phyloP scores from a whole-genome alignment of 2,113 vertebrate species.

The Atlantisia rogersi region DNA sequence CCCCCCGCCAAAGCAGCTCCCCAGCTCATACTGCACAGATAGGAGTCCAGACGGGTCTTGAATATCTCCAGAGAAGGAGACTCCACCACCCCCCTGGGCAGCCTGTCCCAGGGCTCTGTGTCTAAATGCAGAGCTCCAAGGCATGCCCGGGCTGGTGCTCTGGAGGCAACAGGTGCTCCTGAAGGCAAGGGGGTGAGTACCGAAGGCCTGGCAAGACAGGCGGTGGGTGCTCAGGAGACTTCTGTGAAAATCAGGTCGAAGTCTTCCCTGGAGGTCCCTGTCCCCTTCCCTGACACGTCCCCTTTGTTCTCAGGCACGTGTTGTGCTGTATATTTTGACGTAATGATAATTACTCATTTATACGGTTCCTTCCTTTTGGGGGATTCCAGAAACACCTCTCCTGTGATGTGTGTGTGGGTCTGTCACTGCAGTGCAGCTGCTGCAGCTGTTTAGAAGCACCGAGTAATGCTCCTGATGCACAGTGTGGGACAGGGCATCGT shows the following conservation, averaged over 20 bases:
- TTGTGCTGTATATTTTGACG: not conserved
- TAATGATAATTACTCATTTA: not conserved
- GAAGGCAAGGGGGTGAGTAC: not conserved
- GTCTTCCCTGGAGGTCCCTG: not conserved
- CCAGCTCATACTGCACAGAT: no score
- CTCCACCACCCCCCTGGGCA: no score
- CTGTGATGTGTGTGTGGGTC: rapidly evolving
- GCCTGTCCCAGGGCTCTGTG: not conserved
- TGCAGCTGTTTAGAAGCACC: not conserved
- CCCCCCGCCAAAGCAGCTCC: no score
- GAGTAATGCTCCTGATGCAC: not conserved
- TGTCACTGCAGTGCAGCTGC: not conserved
- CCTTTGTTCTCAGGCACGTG: not conserved
- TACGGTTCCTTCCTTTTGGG: not conserved
- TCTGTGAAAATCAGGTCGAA: not conserved
- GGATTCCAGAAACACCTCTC: not conserved
- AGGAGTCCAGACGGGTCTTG: no score
- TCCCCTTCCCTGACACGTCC: not conserved
- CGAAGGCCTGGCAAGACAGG: no score
- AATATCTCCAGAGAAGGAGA: no score
- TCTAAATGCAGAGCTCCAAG: no score
- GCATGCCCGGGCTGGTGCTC: not conserved
- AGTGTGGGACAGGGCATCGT: not conserved
- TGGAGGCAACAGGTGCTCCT: not conserved
- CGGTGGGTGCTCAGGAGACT: not conserved